Evolutionary conservation across 2,797 vertebrate genomes (phyloP), one percentile per base, ranked within the genome.

Genomic region (Stomatorhinus walkeri): DNA sequence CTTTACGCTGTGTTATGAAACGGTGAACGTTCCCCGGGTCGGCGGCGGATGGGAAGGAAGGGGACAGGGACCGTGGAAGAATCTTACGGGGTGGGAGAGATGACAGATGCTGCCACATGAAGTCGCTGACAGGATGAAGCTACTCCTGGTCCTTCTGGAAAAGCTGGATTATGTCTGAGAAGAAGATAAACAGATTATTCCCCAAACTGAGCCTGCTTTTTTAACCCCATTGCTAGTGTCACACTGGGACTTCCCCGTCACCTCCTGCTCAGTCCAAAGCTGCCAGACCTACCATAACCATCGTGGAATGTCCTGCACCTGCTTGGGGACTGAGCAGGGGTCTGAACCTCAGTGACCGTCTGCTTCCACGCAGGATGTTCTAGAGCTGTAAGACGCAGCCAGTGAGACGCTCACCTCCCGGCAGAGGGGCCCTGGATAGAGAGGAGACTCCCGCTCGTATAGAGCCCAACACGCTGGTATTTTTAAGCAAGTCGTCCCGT

Each of bases 151-250:
- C 89, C 28, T 87, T 94, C 91, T 93, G 95, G 94, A 95, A 95
- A 97, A 97, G 87, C 95, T 94, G 95, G 97, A 97, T 99, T 98
- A 99, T 93, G 96, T 96, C 96, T 96, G 96, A 98, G 96, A 92
- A 94, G 93, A 93, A 96, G 96, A 96, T 97, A 97, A 98, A 95
- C 94, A 96, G 97, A 97, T 98, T 97, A 97, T 96, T 96, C 96
- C 95, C 92, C 94, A 97, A 96, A 96, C 93, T 90, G 95, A 93
- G 93, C 91, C 93, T 94, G 93, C 93, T 94, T 93, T 94, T 93
- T 94, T 95, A 93, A 95, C 95, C 94, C 96, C 91, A 89, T 95
- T 95, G 95, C 93, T 94, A 94, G 90, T 92, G 90, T 91, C 92
- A 89, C 91, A 90, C 90, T 91, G 88, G 61, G 7, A 64, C 88